A percentile compares a stretch with the other conserved stretches of the same genome.
phyloP scores from a whole-genome alignment of 2,888 invertebrate genomes.

The Melieria picta region DNA sequence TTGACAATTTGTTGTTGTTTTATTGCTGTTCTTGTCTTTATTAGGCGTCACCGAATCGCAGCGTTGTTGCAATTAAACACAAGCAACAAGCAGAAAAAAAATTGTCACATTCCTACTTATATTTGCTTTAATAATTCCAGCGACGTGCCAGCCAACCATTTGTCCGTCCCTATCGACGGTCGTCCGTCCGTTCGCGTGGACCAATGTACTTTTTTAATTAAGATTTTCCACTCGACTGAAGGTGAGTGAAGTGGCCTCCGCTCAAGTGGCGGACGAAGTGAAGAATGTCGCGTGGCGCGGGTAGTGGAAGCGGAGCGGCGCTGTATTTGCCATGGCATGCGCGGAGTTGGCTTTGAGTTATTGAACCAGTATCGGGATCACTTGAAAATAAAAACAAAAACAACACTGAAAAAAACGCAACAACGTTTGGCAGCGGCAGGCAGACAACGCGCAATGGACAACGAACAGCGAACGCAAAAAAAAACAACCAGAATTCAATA shows the following conservation, averaged over 20 bases:
- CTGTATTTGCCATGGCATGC: neutral
- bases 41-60: neutral
- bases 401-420: conserved; percentile 7
- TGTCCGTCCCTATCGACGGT: too few species aligned
- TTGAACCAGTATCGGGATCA: conserved; percentile 4
- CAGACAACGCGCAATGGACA: neutral
- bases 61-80: neutral
- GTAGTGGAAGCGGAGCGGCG: neutral
- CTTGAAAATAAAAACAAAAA: conserved; percentile 20
- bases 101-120: neutral
- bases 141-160: too few species aligned
- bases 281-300: neutral
- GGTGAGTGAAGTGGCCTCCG: neutral
- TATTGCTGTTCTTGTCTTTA: neutral
- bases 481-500: conserved; percentile 21
- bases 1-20: neutral
- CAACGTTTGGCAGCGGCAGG: conserved; percentile 10
- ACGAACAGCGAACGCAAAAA: too few species aligned
- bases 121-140: neutral
- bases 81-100: neutral
- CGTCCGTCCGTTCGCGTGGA: too few species aligned
- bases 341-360: conserved; percentile 7
- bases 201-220: conserved; percentile 3
- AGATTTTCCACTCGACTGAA: neutral
- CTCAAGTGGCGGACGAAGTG: neutral